Conservation (phyloP, 2,888 invertebrate species). For the Drosophila parthenogenetica region DNA sequence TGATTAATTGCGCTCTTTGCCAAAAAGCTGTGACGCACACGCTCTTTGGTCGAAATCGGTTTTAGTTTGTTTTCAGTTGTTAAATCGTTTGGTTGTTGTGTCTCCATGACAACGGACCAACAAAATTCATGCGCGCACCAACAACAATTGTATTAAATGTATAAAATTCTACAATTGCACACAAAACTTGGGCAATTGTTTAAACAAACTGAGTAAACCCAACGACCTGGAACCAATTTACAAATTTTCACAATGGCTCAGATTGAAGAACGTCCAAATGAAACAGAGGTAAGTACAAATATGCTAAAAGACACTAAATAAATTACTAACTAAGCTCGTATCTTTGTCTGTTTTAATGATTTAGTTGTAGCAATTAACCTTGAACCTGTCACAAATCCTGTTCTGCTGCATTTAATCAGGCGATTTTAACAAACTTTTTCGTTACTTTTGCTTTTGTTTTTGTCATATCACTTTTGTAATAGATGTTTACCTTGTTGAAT, state of each 20-base stretch:
- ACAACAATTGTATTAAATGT: conserved; percentile 35
- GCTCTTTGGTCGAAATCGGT: conserved; percentile 36
- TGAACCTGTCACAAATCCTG: conserved; percentile 28
- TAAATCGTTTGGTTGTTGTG: conserved; percentile 82
- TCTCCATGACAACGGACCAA: conserved; percentile 65
- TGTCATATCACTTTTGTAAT: conserved; percentile 12
- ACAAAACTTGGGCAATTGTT: conserved; percentile 6
- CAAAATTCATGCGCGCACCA: conserved; percentile 21
- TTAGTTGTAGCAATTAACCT: conserved; percentile 23
- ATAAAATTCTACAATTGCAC: conserved; percentile 11
- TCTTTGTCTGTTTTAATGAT: not conserved
- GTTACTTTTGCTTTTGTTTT: not conserved
- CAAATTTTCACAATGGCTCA: conserved; percentile 71
- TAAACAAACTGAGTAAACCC: conserved; percentile 21
- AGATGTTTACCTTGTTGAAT: conserved; percentile 33
- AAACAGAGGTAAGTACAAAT: conserved; percentile 74
- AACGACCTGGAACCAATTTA: conserved; percentile 61
- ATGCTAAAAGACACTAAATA: not conserved
- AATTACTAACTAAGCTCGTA: not conserved
- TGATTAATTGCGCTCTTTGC: conserved; percentile 23
- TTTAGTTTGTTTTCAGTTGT: conserved; percentile 80
- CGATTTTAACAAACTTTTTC: not conserved
- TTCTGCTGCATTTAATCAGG: conserved; percentile 1
- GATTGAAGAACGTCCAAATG: conserved; percentile 65
- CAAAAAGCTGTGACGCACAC: conserved; percentile 6